phyloP scores from a whole-genome alignment of 2,888 invertebrate species.

The Macrosoma leucophasiata region DNA sequence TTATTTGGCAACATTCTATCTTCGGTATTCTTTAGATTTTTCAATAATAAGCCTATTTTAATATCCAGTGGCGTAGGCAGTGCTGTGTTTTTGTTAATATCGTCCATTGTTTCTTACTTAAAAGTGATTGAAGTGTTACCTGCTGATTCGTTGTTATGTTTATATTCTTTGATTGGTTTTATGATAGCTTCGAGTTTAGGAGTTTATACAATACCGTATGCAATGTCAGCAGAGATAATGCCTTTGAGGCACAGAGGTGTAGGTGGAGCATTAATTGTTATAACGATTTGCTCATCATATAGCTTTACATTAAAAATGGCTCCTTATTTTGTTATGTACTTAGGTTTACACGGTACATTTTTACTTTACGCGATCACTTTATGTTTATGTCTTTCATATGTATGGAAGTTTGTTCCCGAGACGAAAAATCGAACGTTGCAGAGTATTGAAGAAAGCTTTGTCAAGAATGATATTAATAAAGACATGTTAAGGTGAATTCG shows the following conservation, averaged over 20 bases:
- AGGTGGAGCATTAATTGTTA: conserved; percentile 13
- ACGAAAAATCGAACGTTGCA: conserved; percentile 18
- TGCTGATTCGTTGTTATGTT: conserved; percentile 9
- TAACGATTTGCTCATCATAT: conserved; percentile 16
- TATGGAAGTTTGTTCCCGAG: conserved; percentile 17
- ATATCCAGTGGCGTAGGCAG: conserved; percentile 13
- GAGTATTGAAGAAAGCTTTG: conserved; percentile 15
- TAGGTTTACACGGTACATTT: conserved; percentile 15
- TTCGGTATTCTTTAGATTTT: conserved; percentile 13
- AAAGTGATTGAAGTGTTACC: conserved; percentile 8
- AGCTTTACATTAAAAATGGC: conserved; percentile 15
- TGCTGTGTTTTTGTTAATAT: conserved; percentile 13
- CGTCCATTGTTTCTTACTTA: conserved; percentile 13
- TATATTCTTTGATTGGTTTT: conserved; percentile 17
- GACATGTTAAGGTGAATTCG: no score
- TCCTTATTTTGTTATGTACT: conserved; percentile 13
- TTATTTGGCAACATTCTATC: conserved; percentile 12
- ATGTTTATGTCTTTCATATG: conserved; percentile 12
- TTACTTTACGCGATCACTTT: conserved; percentile 12
- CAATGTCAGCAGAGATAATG: conserved; percentile 17
- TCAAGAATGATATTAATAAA: no score
- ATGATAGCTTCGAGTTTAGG: conserved; percentile 19
- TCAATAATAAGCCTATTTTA: conserved; percentile 16
- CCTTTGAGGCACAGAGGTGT: conserved; percentile 16
- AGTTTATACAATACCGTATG: conserved; percentile 16